Base-by-base conservation (phyloP, 1,140 invertebrate genomes). In the Ruditapes philippinarum region DNA sequence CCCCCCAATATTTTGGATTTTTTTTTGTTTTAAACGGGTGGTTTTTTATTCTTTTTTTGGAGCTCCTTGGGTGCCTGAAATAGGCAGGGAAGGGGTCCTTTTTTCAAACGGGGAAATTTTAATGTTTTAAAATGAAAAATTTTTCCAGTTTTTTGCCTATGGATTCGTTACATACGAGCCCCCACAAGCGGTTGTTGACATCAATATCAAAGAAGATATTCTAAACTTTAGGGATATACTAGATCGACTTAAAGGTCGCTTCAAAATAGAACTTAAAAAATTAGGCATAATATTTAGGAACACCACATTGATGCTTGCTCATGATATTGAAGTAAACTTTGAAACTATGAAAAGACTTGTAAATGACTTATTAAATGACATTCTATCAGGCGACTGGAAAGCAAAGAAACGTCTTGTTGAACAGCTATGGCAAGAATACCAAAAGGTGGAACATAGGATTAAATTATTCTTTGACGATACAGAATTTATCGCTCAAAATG, bases 401-500 rank as follows among this genome's bases (percentile, higher is more conserved):
- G 65, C 36, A 54, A 33, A 9, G 25, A 51, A n/a, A 54, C 31
- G 22, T 0, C 33, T 78, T 25, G n/a, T 31, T 57, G 42, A 51
- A 19, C 42, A 78, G 22, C 31, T 51, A 19, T 78, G 42, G 74
- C 42, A 78, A 78, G 31, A 54, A 36, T 33, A 36, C 25, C 12
- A 31, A 36, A 11, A 36, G 11, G 25, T 78, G n/a, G 25, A 78
- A 78, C 11, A 78, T 1, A 78, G 33, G 33, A 14, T 54, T n/a
- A 31, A 28, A 54, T 22, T 51, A 54, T 78, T 78, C 28, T 36
- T 54, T 22, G 74, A 54, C 28, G 49, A 51, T 14, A 49, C 45
- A 22, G 74, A 78, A 78, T 78, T 78, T 54, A 78, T 78, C 19
- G 42, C 36, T 25, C 3, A 78, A 0, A 40, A 78, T 22, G 45